Percentiles rank a stretch among this genome's conserved stretches.
Evolutionary conservation across 2,113 vertebrate genomes (phyloP).

Genomic region (Protomyctophum bolini): DNA sequence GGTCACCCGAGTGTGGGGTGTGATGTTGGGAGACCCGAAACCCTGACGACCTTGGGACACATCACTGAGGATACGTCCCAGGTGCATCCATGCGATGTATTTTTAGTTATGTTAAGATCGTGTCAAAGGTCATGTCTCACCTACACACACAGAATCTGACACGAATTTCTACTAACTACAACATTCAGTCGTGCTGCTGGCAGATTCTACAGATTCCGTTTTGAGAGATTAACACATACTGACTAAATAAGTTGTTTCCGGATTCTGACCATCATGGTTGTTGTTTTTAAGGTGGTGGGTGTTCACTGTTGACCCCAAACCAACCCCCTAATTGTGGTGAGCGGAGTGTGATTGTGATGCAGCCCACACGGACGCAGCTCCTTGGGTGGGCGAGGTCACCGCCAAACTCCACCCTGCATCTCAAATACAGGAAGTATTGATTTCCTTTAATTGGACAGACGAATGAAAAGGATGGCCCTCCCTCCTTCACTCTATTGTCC

Average conservation of each 20-base stretch:
- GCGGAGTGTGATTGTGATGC: constrained; percentile 58
- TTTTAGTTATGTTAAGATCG: no score
- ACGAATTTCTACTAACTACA: no score
- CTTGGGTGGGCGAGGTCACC: constrained; percentile 56
- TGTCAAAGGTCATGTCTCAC: no score
- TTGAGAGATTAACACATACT: not conserved
- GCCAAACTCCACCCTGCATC: constrained; percentile 60
- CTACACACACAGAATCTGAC: no score
- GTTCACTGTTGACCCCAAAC: constrained; percentile 12
- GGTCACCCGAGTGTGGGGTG: no score
- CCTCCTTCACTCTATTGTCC: no score
- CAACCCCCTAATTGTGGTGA: constrained; percentile 18
- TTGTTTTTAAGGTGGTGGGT: not conserved
- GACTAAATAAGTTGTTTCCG: not conserved
- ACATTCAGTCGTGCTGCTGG: no score
- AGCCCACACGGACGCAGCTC: constrained; percentile 26
- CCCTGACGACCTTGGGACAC: no score
- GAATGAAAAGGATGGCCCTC: constrained; percentile 49
- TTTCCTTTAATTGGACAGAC: constrained; percentile 76
- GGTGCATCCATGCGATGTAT: no score
- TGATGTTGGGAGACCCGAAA: no score
- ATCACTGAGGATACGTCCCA: no score
- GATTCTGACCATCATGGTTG: not conserved
- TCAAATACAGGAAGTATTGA: constrained; percentile 62
- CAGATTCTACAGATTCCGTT: no score